Evolutionary conservation across 2,113 vertebrate genomes (phyloP).

Genomic region (Terrapene triunguis): DNA sequence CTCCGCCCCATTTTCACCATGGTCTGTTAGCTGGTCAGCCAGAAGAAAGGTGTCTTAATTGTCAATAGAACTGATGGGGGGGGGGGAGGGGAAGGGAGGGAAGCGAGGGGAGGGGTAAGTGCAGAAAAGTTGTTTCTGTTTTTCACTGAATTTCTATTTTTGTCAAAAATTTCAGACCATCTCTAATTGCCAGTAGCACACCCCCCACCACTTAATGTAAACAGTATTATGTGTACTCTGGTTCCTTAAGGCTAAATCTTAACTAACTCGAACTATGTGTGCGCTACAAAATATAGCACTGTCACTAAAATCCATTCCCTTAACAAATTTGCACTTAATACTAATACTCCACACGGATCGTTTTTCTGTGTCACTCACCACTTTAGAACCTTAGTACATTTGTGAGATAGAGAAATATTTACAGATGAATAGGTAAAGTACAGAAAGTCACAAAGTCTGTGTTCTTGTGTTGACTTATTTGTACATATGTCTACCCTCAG

Average conservation of each 20-base stretch:
- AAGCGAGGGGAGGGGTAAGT: not conserved
- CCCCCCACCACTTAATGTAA: fast-evolving
- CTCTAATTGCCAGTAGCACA: not conserved
- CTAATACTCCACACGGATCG: not conserved
- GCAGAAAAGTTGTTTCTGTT: not conserved
- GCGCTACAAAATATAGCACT: not conserved
- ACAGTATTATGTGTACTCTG: not conserved
- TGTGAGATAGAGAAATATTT: not conserved
- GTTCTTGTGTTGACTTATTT: not conserved
- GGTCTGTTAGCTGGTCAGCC: not conserved
- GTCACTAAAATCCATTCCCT: not conserved
- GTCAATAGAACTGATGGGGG: not conserved
- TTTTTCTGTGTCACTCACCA: not conserved
- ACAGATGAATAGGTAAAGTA: not conserved
- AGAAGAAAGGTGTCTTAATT: no score
- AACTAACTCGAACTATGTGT: not conserved
- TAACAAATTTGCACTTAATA: not conserved
- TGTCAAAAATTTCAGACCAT: not conserved
- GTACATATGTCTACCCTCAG: not conserved
- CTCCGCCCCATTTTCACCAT: not conserved
- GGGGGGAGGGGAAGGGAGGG: not conserved
- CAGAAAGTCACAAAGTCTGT: not conserved
- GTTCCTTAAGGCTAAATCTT: not conserved
- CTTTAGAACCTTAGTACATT: not conserved
- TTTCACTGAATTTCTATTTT: not conserved